Percentiles rank a stretch among this genome's conserved stretches.
These are phyloP conservation scores for Augochlorella aurata DNA, from an alignment of 2,888 invertebrate species.

Conservation along the genomic window DNA sequence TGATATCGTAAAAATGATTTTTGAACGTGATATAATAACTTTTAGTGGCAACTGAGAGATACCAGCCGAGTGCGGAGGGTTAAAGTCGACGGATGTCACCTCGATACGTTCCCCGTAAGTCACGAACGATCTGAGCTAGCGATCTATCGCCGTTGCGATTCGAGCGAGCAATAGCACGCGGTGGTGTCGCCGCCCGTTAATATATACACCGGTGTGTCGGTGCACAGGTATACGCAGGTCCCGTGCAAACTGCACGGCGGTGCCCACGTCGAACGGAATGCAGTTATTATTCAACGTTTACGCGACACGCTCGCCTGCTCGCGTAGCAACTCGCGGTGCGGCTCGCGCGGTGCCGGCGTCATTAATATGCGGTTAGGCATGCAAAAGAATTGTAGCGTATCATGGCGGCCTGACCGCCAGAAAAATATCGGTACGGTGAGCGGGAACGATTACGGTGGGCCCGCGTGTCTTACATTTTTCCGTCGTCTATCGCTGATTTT, in stretches of 20 bases:
- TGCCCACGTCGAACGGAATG: slow-evolving; percentile 66
- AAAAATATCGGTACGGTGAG: slow-evolving; percentile 51
- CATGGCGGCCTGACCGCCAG: slow-evolving; percentile 14
- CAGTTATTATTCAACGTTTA: slow-evolving; percentile 78
- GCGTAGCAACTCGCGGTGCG: slow-evolving; percentile 50
- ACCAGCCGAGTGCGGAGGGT: no score
- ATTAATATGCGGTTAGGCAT: slow-evolving; percentile 68
- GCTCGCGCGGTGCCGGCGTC: slow-evolving; percentile 36
- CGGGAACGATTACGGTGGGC: slow-evolving; percentile 41
- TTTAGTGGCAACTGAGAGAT: no score
- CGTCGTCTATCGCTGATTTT: slow-evolving; percentile 22
- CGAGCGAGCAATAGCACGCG: slow-evolving; percentile 58
- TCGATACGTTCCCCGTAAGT: not conserved
- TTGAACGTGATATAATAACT: no score
- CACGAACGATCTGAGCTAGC: not conserved
- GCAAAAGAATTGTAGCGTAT: slow-evolving; percentile 65
- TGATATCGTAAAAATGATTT: no score
- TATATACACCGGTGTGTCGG: slow-evolving; percentile 62
- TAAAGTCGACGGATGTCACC: not conserved
- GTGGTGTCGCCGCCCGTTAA: slow-evolving; percentile 36
- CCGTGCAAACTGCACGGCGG: slow-evolving; percentile 9
- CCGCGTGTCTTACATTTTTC: slow-evolving; percentile 35
- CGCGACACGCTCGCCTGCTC: slow-evolving; percentile 71
- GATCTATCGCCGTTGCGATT: slow-evolving; percentile 42
- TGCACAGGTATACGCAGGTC: slow-evolving; percentile 20